A percentile compares a stretch with the other conserved stretches of the same genome.
phyloP scores from a whole-genome alignment of 92 coral and sea anemone species.

The Zoanthus solanderi region DNA sequence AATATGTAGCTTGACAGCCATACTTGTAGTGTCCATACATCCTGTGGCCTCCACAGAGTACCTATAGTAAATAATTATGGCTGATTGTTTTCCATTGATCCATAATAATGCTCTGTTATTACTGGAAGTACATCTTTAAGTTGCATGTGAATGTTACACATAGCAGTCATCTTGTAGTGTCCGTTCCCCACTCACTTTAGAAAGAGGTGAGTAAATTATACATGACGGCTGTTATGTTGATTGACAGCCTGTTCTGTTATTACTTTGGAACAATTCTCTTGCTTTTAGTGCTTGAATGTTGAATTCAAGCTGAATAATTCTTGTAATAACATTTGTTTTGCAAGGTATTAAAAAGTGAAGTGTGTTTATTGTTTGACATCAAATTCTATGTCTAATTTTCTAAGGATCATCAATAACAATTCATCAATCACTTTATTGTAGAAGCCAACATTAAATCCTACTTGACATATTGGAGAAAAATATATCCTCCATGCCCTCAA shows the following conservation, averaged over 20 bases:
- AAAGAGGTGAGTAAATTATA: slow-evolving; percentile 54
- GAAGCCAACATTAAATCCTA: slow-evolving; percentile 52
- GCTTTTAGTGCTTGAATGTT: slow-evolving; percentile 52
- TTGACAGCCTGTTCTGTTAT: slow-evolving; percentile 52
- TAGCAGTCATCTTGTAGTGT: slow-evolving; percentile 53
- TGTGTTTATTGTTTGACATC: slow-evolving; percentile 47
- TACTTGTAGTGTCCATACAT: slow-evolving; percentile 35
- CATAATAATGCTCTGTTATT: slow-evolving; percentile 53
- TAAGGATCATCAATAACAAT: slow-evolving; percentile 52
- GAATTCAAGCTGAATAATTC: slow-evolving; percentile 50
- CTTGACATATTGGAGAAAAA: slow-evolving; percentile 34
- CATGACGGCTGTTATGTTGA: slow-evolving; percentile 33
- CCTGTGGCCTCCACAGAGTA: slow-evolving; percentile 55
- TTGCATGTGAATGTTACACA: slow-evolving; percentile 56
- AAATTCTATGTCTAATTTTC: slow-evolving; percentile 50
- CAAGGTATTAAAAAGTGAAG: slow-evolving; percentile 53
- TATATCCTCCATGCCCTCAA: slow-evolving; percentile 55
- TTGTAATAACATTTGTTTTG: slow-evolving; percentile 49
- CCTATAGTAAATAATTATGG: slow-evolving; percentile 45
- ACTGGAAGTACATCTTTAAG: slow-evolving; percentile 54
- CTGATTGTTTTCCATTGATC: slow-evolving; percentile 52
- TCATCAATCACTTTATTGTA: slow-evolving; percentile 48
- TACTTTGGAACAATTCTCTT: slow-evolving; percentile 43
- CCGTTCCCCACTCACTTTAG: slow-evolving; percentile 49
- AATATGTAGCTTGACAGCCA: slow-evolving; percentile 47